These are phyloP conservation scores for Danio rerio DNA, from an alignment of 2,113 vertebrate species.

Conservation along the genomic window GRCz12tu NC_133189.1:40170001-40170500, in stretches of 20 bases:
- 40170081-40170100: slow-evolving; percentile 12
- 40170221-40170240: background rate
- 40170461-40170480: slow-evolving; percentile 16
- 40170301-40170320: background rate
- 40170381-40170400: background rate
- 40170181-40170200: background rate
- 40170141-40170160: background rate
- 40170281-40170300: background rate
- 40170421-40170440: slow-evolving; percentile 6
- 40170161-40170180: background rate
- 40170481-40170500: background rate
- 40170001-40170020: background rate
- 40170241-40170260: background rate
- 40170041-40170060: background rate
- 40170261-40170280: slow-evolving; percentile 5
- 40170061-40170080: slow-evolving; percentile 34
- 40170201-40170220: background rate
- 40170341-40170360: background rate
- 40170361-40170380: slow-evolving; percentile 13
- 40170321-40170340: background rate
- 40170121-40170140: background rate
- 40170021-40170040: background rate
- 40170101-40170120: background rate
- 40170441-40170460: background rate
- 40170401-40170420: slow-evolving; percentile 55